Percentiles rank a stretch among this genome's conserved stretches.
These are phyloP conservation scores for Cololabis saira DNA, from an alignment of 2,113 vertebrate genomes.

Conservation along the genomic window DNA sequence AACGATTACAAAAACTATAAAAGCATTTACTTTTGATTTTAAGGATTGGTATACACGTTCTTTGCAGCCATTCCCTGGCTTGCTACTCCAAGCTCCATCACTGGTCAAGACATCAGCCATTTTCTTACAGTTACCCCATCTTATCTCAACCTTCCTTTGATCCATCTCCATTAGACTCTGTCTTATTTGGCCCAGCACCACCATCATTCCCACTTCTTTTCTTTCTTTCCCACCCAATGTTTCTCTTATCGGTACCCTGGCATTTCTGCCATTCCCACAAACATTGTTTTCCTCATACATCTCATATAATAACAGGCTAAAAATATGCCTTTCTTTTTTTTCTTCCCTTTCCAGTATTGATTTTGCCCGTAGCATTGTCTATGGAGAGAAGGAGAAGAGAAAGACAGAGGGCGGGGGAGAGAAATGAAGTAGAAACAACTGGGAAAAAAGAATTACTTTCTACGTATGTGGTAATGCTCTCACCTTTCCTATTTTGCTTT, in stretches of 20 bases:
- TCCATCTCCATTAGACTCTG: conserved; percentile 77
- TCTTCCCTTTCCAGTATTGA: conserved; percentile 79
- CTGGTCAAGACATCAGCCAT: conserved; percentile 66
- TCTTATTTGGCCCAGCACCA: conserved; percentile 41
- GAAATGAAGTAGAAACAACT: conserved; percentile 69
- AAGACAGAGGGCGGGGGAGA: conserved; percentile 56
- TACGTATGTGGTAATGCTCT: conserved; percentile 62
- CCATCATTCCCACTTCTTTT: conserved; percentile 62
- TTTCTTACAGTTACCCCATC: conserved; percentile 73
- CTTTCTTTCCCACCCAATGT: conserved; percentile 53
- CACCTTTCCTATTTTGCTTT: conserved; percentile 62
- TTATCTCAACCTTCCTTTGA: conserved; percentile 73
- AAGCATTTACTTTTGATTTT: not conserved
- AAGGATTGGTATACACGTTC: not conserved
- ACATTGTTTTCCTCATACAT: conserved; percentile 77
- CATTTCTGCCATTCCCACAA: conserved; percentile 78
- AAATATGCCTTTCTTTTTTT: conserved; percentile 83
- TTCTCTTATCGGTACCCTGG: conserved; percentile 66
- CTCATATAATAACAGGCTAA: conserved; percentile 84
- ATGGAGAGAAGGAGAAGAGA: conserved; percentile 68
- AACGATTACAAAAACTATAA: not conserved
- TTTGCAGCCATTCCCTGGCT: not conserved
- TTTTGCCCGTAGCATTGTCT: conserved; percentile 87
- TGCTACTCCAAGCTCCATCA: not conserved
- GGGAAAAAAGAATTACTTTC: conserved; percentile 72